These are phyloP conservation scores for Nymphalis io DNA, from an alignment of 1,140 invertebrate species.

Conservation along the genomic window DNA sequence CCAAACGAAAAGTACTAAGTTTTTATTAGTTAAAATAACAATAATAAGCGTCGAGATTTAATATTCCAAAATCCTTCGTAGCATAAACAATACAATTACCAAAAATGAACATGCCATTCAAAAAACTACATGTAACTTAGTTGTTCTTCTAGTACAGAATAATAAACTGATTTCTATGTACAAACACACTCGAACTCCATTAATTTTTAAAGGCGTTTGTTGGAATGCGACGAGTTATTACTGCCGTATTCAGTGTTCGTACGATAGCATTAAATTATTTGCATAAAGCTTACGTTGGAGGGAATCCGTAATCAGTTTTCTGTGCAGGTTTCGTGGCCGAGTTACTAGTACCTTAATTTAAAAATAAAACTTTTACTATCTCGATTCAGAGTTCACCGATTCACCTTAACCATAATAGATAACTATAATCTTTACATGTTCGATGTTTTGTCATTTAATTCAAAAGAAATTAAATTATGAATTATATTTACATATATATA, in stretches of 20 bases:
- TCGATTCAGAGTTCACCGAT: too few relatives aligned
- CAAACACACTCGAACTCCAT: conserved; percentile 18
- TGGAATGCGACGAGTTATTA: conserved; percentile 30
- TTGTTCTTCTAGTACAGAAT: background rate
- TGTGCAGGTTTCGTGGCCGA: conserved; percentile 11
- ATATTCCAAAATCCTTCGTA: too few relatives aligned
- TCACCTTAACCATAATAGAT: background rate
- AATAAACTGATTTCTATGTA: conserved; percentile 15
- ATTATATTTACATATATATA: too few relatives aligned
- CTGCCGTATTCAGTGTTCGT: conserved; percentile 45
- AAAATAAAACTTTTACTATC: background rate
- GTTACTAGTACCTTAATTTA: conserved; percentile 7
- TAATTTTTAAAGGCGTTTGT: conserved; percentile 28
- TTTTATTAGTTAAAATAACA: too few relatives aligned
- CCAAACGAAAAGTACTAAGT: too few relatives aligned
- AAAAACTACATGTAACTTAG: too few relatives aligned
- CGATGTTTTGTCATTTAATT: too few relatives aligned
- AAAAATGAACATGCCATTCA: too few relatives aligned
- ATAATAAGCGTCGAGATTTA: too few relatives aligned
- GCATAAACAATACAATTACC: too few relatives aligned
- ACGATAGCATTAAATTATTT: conserved; percentile 47
- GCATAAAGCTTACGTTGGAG: conserved; percentile 53
- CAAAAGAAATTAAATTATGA: too few relatives aligned
- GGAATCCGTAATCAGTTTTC: conserved; percentile 52
- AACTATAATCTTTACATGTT: too few relatives aligned